Evolutionary conservation across 2,113 vertebrate species (phyloP).

Genomic region (Acrocephalus arundinaceus): DNA sequence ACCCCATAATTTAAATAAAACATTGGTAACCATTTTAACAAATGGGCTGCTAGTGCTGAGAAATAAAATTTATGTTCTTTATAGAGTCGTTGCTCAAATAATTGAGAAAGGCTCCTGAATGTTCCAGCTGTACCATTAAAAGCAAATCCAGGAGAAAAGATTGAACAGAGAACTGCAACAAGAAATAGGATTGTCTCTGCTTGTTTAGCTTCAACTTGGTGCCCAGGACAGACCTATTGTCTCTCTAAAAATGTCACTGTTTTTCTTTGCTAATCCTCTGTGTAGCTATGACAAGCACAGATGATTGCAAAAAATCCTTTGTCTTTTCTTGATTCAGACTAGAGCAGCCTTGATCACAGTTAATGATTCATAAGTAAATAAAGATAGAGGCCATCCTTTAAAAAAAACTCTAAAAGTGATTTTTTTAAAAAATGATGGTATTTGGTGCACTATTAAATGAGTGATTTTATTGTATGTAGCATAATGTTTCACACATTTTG

Average conservation of each 20-base stretch:
- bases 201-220: neutral
- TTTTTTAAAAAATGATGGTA: neutral
- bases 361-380: slow-evolving; percentile 3
- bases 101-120: neutral
- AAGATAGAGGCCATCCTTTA: neutral
- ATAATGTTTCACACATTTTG: neutral
- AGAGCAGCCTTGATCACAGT: neutral
- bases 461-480: neutral
- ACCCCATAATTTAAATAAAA: neutral
- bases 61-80: neutral
- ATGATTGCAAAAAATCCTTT: neutral
- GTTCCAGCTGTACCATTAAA: neutral
- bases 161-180: neutral
- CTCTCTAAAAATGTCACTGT: neutral
- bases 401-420: neutral
- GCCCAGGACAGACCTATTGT: neutral
- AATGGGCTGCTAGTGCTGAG: neutral
- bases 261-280: neutral
- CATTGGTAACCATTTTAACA: neutral
- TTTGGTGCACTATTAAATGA: neutral
- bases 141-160: neutral
- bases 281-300: neutral
- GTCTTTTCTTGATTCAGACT: neutral
- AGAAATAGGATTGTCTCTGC: neutral
- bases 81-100: neutral